Conservation (phyloP, 2,888 invertebrate genomes). For the Sinotaia quadrata region DNA sequence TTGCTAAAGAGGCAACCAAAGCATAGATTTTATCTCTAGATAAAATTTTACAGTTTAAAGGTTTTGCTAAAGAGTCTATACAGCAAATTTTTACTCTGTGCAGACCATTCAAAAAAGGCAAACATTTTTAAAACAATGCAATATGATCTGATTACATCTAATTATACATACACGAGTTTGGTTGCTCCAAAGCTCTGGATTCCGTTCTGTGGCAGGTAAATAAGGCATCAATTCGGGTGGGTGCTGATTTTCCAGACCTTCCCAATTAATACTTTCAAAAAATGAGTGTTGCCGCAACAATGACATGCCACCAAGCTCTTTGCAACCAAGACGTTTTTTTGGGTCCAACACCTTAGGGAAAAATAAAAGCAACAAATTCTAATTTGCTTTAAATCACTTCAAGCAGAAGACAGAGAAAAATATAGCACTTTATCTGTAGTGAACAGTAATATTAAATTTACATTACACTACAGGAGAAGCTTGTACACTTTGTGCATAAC, state of each 20-base stretch:
- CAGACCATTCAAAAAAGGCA: too few species aligned
- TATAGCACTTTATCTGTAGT: too few species aligned
- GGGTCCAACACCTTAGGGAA: constrained; percentile 79
- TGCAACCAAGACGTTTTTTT: constrained; percentile 84
- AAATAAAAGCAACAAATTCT: not conserved
- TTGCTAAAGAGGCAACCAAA: too few species aligned
- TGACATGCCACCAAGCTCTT: constrained; percentile 78
- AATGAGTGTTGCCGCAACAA: constrained; percentile 90
- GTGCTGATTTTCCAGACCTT: constrained; percentile 81
- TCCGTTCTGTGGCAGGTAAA: constrained; percentile 80
- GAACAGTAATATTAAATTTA: too few species aligned
- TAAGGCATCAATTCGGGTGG: constrained; percentile 81
- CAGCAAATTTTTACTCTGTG: too few species aligned
- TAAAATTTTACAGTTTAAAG: too few species aligned
- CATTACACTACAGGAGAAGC: too few species aligned
- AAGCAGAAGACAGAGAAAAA: not conserved
- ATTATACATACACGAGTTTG: constrained; percentile 15
- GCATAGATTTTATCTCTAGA: too few species aligned
- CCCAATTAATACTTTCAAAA: constrained; percentile 88
- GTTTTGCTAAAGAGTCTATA: too few species aligned
- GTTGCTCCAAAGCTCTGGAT: constrained; percentile 78
- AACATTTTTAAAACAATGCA: too few species aligned
- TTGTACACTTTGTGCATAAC: too few species aligned
- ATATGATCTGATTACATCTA: too few species aligned
- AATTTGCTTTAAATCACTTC: not conserved